Percentiles rank a stretch among this genome's conserved stretches.
phyloP scores from a whole-genome alignment of 2,797 vertebrate genomes.

The Danio aesculapii region DNA sequence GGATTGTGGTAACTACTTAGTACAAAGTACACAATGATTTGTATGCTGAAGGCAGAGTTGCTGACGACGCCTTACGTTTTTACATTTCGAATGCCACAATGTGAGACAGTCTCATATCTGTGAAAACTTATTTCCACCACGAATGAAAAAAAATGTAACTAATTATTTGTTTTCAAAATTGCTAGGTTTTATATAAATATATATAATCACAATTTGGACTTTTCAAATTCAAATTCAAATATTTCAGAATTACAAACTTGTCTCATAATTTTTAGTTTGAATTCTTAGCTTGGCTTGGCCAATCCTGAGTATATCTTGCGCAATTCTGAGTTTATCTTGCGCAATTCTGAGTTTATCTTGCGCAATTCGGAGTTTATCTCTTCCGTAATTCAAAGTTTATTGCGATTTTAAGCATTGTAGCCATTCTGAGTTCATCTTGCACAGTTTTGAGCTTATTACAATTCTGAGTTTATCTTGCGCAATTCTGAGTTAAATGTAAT shows the following conservation, averaged over 20 bases:
- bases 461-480: too few species aligned
- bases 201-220: not conserved
- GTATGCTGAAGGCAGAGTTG: slow-evolving; percentile 9
- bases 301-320: not conserved
- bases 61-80: slow-evolving; percentile 35
- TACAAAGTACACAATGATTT: slow-evolving; percentile 54
- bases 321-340: too few species aligned
- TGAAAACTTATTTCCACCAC: slow-evolving; percentile 8
- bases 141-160: not conserved
- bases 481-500: too few species aligned
- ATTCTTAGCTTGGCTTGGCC: not conserved
- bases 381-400: too few species aligned
- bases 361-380: too few species aligned
- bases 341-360: too few species aligned
- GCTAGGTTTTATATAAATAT: not conserved
- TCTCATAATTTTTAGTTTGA: too few species aligned
- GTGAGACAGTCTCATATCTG: slow-evolving; percentile 13
- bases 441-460: too few species aligned
- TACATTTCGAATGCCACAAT: slow-evolving; percentile 40
- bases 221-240: not conserved
- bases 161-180: not conserved
- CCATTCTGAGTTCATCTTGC: too few species aligned
- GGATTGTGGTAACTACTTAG: slow-evolving; percentile 57
- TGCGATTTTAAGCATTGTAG: too few species aligned
- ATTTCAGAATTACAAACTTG: not conserved